These are phyloP conservation scores for Chloromyia formosa DNA, from an alignment of 2,888 invertebrate genomes.

Conservation along the genomic window DNA sequence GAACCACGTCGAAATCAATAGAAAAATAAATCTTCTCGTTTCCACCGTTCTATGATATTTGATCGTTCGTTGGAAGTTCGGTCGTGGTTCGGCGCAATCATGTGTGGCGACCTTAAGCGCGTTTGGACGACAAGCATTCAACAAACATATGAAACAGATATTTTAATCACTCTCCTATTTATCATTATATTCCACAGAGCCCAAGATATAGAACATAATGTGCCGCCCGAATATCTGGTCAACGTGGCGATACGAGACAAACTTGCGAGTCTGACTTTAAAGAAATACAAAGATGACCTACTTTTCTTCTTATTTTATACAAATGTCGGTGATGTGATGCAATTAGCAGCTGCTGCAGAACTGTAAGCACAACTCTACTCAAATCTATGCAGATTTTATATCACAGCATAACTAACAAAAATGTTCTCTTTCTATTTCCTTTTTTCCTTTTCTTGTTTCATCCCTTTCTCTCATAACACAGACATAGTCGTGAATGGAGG, in stretches of 20 bases:
- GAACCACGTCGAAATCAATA: too few relatives aligned
- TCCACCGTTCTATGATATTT: too few relatives aligned
- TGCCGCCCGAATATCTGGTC: slow-evolving; percentile 98
- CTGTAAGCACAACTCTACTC: slow-evolving; percentile 73
- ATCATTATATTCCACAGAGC: slow-evolving; percentile 77
- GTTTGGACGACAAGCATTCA: too few relatives aligned
- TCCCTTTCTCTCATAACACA: slow-evolving; percentile 63
- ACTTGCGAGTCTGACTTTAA: slow-evolving; percentile 93
- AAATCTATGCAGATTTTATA: neutral
- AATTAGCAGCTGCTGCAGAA: slow-evolving; percentile 96
- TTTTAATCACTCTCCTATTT: too few relatives aligned
- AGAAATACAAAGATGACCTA: slow-evolving; percentile 97
- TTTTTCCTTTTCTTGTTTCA: too few relatives aligned
- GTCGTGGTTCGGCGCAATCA: too few relatives aligned
- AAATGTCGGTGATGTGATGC: slow-evolving; percentile 97
- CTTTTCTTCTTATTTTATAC: slow-evolving; percentile 99
- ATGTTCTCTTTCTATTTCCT: neutral
- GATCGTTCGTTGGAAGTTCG: too few relatives aligned
- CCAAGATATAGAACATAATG: slow-evolving; percentile 98
- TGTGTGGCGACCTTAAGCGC: too few relatives aligned
- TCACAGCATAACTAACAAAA: neutral
- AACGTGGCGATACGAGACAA: slow-evolving; percentile 96
- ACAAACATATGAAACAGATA: too few relatives aligned
- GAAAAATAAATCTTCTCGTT: too few relatives aligned
- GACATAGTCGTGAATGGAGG: slow-evolving; percentile 98